Evolutionary conservation across 2,888 invertebrate species (phyloP).

Genomic region (Apodemia duryi): DNA sequence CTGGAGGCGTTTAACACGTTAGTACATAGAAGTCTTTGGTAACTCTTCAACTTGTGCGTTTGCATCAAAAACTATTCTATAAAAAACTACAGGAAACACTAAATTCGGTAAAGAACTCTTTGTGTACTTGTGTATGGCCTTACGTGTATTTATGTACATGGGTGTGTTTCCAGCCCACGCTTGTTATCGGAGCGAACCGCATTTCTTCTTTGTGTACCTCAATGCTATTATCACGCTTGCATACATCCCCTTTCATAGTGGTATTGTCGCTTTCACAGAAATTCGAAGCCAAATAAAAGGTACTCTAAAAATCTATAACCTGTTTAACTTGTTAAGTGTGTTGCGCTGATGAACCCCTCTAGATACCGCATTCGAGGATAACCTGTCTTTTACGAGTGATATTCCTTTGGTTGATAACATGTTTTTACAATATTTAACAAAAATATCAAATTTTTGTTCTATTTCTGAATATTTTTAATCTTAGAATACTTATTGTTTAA

Average conservation of each 20-base stretch:
- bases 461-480: too few relatives aligned
- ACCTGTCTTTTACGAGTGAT: background rate
- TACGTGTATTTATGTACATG: conserved; percentile 9
- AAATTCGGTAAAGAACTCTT: conserved; percentile 3
- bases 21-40: too few relatives aligned
- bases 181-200: conserved; percentile 26
- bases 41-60: too few relatives aligned
- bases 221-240: conserved; percentile 53
- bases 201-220: conserved; percentile 40
- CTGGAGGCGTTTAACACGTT: too few relatives aligned
- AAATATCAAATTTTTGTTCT: too few relatives aligned
- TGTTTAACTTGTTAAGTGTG: conserved; percentile 52
- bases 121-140: background rate
- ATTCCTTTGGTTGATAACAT: background rate
- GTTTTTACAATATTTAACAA: too few relatives aligned
- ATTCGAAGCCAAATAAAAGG: conserved; percentile 55
- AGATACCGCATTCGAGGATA: background rate
- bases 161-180: conserved; percentile 18
- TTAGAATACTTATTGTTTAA: too few relatives aligned
- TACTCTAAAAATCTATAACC: conserved; percentile 50
- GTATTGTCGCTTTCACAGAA: conserved; percentile 57
- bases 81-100: background rate
- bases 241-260: conserved; percentile 47
- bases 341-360: background rate
- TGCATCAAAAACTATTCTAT: too few relatives aligned